phyloP scores from a whole-genome alignment of 2,888 invertebrate genomes.

The Geotrupes spiniger region DNA sequence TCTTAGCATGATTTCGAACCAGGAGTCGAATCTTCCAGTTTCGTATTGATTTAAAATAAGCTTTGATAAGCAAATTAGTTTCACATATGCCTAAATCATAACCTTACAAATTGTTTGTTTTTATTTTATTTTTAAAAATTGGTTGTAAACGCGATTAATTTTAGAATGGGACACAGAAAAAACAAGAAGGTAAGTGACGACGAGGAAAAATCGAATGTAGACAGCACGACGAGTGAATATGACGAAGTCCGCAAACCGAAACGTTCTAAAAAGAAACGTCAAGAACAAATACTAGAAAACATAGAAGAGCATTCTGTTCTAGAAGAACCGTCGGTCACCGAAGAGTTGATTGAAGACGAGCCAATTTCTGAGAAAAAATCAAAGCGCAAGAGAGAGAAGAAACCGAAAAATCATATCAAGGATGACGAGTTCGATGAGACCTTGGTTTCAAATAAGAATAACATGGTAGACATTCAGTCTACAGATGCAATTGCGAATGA shows the following conservation, averaged over 20 bases:
- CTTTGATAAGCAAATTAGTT: too few relatives aligned
- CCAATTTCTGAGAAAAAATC: constrained; percentile 14
- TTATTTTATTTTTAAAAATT: constrained; percentile 3
- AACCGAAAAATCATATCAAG: not conserved
- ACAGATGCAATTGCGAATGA: constrained; percentile 1
- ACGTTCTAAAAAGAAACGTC: constrained; percentile 1
- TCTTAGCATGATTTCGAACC: too few relatives aligned
- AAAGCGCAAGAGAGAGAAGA: not conserved
- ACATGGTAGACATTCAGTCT: not conserved
- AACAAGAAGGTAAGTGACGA: constrained; percentile 14
- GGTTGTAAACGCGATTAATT: not conserved
- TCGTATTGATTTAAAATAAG: too few relatives aligned
- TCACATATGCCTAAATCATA: too few relatives aligned
- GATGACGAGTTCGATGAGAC: not conserved
- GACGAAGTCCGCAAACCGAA: not conserved
- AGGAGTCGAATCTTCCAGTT: too few relatives aligned
- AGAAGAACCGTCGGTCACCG: not conserved
- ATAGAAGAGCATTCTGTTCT: too few relatives aligned
- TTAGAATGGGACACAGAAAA: constrained; percentile 19
- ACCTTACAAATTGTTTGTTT: too few relatives aligned
- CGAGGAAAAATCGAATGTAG: constrained; percentile 1
- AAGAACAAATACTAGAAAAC: not conserved
- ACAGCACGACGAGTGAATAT: not conserved
- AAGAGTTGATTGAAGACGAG: constrained; percentile 7
- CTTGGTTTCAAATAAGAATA: not conserved